Percentiles rank a stretch among this genome's conserved stretches.
phyloP scores from a whole-genome alignment of 2,113 vertebrate species.

The Campylomormyrus tamandua region DNA sequence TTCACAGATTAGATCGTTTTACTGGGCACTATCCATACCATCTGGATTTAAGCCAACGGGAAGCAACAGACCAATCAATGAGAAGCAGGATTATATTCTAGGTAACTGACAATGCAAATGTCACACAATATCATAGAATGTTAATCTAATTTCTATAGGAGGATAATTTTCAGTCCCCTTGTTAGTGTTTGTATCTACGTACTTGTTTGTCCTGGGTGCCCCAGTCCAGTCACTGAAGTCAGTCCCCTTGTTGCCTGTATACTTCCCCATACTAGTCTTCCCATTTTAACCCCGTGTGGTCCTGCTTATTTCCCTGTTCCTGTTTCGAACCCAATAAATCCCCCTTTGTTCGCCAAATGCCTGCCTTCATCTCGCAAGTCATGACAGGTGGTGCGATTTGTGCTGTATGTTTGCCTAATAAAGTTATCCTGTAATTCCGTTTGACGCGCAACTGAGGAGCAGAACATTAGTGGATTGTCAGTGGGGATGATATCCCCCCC shows the following conservation, averaged over 20 bases:
- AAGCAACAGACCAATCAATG: neutral
- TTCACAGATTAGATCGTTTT: neutral
- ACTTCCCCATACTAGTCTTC: neutral
- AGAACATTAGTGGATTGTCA: neutral
- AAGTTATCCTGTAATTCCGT: neutral
- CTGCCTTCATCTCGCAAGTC: neutral
- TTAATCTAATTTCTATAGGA: neutral
- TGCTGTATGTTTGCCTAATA: neutral
- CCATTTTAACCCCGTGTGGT: neutral
- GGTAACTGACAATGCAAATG: neutral
- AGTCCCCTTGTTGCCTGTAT: neutral
- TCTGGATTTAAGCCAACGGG: neutral
- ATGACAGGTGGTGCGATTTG: neutral
- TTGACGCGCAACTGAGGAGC: neutral
- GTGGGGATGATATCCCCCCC: neutral
- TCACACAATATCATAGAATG: neutral
- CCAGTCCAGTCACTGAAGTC: neutral
- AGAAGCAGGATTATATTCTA: neutral
- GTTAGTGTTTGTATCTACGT: neutral
- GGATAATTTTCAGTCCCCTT: neutral
- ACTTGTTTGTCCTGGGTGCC: neutral
- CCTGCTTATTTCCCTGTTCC: neutral
- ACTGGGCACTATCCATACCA: neutral
- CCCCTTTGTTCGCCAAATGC: neutral
- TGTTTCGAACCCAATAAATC: neutral